phyloP scores from a whole-genome alignment of 1,140 invertebrate genomes.

The Drosophila eugracilis region DNA sequence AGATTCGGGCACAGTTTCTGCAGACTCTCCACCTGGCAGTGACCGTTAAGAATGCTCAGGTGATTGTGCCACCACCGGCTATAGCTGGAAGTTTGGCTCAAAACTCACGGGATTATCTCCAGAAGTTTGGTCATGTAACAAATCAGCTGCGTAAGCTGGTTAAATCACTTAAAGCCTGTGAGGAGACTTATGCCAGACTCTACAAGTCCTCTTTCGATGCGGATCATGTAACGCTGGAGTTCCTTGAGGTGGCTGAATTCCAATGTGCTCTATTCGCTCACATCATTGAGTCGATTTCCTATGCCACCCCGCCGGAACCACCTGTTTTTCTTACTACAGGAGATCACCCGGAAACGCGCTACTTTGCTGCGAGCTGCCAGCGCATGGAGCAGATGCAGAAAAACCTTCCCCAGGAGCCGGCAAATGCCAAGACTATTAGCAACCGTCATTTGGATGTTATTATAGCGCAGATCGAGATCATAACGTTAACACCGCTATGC shows the following conservation, averaged over 20 bases:
- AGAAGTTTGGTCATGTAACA: slow-evolving; percentile 93
- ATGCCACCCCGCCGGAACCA: slow-evolving; percentile 76
- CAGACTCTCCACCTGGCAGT: slow-evolving; percentile 91
- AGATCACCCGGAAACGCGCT: slow-evolving; percentile 78
- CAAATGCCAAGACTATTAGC: slow-evolving; percentile 79
- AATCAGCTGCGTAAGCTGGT: slow-evolving; percentile 87
- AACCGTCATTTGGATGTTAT: slow-evolving; percentile 79
- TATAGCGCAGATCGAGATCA: slow-evolving; percentile 78
- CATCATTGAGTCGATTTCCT: slow-evolving; percentile 82
- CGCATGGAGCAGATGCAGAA: slow-evolving; percentile 75
- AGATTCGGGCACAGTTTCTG: slow-evolving; percentile 91
- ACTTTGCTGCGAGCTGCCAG: slow-evolving; percentile 69
- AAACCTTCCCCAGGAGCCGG: slow-evolving; percentile 68
- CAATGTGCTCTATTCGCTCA: slow-evolving; percentile 78
- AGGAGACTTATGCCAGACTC: slow-evolving; percentile 92
- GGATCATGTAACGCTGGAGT: slow-evolving; percentile 92
- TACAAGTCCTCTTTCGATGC: slow-evolving; percentile 98
- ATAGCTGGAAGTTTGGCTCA: slow-evolving; percentile 93
- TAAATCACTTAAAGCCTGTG: slow-evolving; percentile 91
- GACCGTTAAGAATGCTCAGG: slow-evolving; percentile 92
- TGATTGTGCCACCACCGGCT: slow-evolving; percentile 96
- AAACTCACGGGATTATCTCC: slow-evolving; percentile 92
- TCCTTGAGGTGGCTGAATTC: slow-evolving; percentile 88
- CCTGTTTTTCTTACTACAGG: slow-evolving; percentile 74
- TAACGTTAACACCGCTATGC: slow-evolving; percentile 77